Percentiles rank a stretch among this genome's conserved stretches.
Evolutionary conservation across 2,113 vertebrate species (phyloP).

Genomic region (Triplophysa rosa): DNA sequence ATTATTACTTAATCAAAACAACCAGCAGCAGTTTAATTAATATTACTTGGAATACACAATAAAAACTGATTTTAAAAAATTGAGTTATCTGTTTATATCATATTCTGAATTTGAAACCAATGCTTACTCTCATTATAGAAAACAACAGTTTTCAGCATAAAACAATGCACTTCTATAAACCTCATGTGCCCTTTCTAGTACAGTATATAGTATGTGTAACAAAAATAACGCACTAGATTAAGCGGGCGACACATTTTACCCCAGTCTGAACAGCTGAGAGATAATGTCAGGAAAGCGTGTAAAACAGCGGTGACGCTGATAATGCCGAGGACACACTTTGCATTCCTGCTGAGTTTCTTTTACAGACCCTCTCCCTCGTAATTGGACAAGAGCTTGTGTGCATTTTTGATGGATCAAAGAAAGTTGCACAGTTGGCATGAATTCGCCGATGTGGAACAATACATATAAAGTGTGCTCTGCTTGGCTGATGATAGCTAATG

Average conservation of each 20-base stretch:
- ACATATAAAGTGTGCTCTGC: constrained; percentile 52
- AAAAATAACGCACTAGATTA: too few relatives aligned
- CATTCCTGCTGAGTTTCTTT: constrained; percentile 39
- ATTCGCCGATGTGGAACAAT: constrained; percentile 51
- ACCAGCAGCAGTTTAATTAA: too few relatives aligned
- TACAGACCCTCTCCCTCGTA: constrained; percentile 42
- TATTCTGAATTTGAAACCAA: too few relatives aligned
- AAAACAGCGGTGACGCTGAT: constrained; percentile 13
- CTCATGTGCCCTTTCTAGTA: too few relatives aligned
- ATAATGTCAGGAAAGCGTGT: not conserved
- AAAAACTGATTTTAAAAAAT: too few relatives aligned
- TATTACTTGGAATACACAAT: too few relatives aligned
- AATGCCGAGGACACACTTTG: constrained; percentile 37
- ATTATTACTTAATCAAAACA: too few relatives aligned
- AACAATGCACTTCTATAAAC: too few relatives aligned
- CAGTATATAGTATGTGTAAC: too few relatives aligned
- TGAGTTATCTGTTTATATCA: too few relatives aligned
- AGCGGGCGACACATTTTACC: not conserved
- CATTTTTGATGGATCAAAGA: constrained; percentile 50
- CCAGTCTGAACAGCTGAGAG: constrained; percentile 15
- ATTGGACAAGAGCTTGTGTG: constrained; percentile 52
- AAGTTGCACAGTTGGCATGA: constrained; percentile 53
- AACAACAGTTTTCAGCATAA: too few relatives aligned
- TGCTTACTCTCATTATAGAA: too few relatives aligned
- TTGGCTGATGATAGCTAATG: constrained; percentile 54